Evolutionary conservation across 2,113 vertebrate genomes (phyloP), one percentile per base, ranked within the genome.

Genomic region (Rhea pennata): DNA sequence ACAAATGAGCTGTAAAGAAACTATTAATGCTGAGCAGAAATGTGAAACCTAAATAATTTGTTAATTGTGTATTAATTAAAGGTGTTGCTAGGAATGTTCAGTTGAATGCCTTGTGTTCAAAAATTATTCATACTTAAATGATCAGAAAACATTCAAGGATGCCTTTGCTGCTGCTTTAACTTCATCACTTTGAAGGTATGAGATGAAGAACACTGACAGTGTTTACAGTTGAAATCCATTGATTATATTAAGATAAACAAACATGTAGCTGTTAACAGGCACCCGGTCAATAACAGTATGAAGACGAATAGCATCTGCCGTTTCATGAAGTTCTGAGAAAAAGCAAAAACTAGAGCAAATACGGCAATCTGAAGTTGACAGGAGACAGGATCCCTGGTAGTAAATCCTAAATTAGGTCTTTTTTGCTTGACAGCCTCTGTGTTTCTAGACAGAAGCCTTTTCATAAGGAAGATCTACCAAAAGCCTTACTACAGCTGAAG

Each of bases 261-360:
- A 10, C 21, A 6, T 1, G 2, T 36, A 33, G 17, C 15, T 64
- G 54, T 67, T 82, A 56, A 27, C n/a, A 69, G 23, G 31, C 15
- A 13, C 24, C 44, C 0, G 0, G 44, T 58, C 72, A 16, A 1
- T 29, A 40, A 44, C 16, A 56, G 42, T 2, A 26, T 6, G 53
- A 74, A 16, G 48, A 79, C 51, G 42, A 31, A 77, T 42, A 27
- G 59, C 24, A 48, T 40, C 46, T 56, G 27, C 0, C 2, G 6
- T 3, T 73, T 39, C 15, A 6, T 56, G 27, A 76, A 65, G 62
- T 51, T 61, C 51, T 79, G 39, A n/a, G 61, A 85, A 39, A 85
- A 82, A 36, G 11, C 70, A 78, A 71, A 92, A 79, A n/a, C 42
- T 59, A 13, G 12, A 84, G 48, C 26, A 75, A 81, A 54, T 26